Conservation (phyloP, 2,113 vertebrate species). For the Toxotes chatareus region DNA sequence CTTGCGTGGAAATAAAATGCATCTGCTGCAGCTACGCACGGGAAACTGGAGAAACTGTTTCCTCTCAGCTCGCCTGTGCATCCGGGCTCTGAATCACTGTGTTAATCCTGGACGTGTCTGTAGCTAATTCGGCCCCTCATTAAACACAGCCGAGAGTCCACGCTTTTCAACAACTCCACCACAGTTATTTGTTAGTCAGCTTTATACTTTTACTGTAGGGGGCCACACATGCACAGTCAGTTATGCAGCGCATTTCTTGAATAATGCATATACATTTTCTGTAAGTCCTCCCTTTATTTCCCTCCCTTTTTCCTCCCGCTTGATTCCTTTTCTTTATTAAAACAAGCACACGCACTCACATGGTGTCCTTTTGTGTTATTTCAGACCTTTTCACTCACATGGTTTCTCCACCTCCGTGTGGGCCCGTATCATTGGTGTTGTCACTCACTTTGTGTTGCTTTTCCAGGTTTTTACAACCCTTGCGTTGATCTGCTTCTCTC, state of each 20-base stretch:
- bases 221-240: neutral
- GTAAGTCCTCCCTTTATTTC: no score
- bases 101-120: neutral
- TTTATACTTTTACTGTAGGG: neutral
- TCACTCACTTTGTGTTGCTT: no score
- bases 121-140: neutral
- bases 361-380: neutral
- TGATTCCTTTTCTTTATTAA: conserved; percentile 4
- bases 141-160: neutral
- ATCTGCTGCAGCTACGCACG: no score
- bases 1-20: no score
- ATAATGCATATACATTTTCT: neutral
- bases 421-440: no score
- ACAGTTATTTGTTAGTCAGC: neutral
- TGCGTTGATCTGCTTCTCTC: no score
- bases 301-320: neutral
- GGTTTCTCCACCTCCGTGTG: no score
- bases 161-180: neutral
- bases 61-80: no score
- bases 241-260: neutral
- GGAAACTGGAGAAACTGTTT: no score
- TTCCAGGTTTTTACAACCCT: no score
- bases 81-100: no score
- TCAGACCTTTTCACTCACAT: no score
- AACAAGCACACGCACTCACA: neutral